A percentile compares a stretch with the other conserved stretches of the same genome.
Conservation (phyloP, 2,888 invertebrate species). For the Blastobasis lacticolella region DNA sequence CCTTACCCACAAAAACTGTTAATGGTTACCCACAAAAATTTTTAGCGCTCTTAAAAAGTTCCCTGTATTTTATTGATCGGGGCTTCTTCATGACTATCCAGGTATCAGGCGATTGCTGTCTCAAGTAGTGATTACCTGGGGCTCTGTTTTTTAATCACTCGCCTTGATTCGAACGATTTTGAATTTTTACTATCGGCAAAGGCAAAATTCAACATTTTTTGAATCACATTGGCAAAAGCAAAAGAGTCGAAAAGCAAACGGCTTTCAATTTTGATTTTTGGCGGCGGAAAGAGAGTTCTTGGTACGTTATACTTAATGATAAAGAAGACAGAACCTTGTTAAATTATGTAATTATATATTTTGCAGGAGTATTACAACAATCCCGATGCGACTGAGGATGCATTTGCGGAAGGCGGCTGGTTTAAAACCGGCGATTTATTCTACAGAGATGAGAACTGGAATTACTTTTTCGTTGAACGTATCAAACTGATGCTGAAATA, state of each 20-base stretch:
- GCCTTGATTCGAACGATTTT: too few relatives aligned
- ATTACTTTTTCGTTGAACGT: slow-evolving; percentile 63
- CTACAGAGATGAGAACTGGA: slow-evolving; percentile 60
- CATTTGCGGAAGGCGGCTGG: slow-evolving; percentile 58
- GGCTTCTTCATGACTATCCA: neutral
- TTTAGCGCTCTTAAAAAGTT: neutral
- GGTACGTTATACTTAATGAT: neutral
- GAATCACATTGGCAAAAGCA: neutral
- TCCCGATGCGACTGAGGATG: slow-evolving; percentile 44
- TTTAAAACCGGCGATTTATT: slow-evolving; percentile 67
- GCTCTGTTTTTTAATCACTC: too few relatives aligned
- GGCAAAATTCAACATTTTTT: neutral
- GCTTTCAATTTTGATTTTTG: neutral
- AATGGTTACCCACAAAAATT: too few relatives aligned
- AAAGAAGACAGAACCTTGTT: neutral
- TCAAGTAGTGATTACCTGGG: neutral
- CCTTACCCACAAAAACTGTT: neutral
- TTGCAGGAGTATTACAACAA: slow-evolving; percentile 60
- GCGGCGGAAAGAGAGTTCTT: neutral
- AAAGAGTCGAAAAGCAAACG: neutral
- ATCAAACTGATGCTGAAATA: slow-evolving; percentile 69
- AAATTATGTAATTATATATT: neutral
- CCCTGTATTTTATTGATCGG: neutral
- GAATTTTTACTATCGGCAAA: neutral
- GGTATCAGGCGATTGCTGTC: neutral